Evolutionary conservation across 2,113 vertebrate genomes (phyloP), one percentile per base, ranked within the genome.

Genomic region (Ptyas mucosa): DNA sequence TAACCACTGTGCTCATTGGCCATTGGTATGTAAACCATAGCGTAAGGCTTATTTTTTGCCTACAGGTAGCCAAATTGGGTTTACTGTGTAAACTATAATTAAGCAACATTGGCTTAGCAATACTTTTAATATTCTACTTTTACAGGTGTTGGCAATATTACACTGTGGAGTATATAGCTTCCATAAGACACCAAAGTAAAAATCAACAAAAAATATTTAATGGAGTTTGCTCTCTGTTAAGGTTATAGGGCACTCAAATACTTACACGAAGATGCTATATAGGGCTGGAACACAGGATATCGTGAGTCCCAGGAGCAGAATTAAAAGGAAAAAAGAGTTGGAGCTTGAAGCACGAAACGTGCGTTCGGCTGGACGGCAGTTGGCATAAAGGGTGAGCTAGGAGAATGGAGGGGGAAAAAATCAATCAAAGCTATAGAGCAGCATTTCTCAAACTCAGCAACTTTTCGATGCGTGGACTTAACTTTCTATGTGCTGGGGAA

Each of bases 291-390:
- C 94, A 0, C 96, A 97, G 9, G 98, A 97, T 54, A 99, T 34
- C 8, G 61, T 92, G 96, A 98, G 98, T n/a, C 98, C 98, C 55
- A 99, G 93, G 51, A 98, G 96, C n/a, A 99, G 97, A 7, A 99
- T 98, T 95, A 98, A 90, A 53, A 98, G 97, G 93, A 99, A 99
- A 90, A 99, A 98, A 95, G 98, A 98, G 90, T 97, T 98, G n/a
- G 97, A 98, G 57, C 96, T 97, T 92, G 98, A 98, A 90, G 98
- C 98, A 8, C 98, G 98, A 92, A 99, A 99, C 0, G 98, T 98
- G 95, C 95, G 98, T 29, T 97, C 91, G 0, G 98, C 98, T 0
- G 98, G 99, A 1, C 98, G 98, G 94, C 98, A 99, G 94, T 98
- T 98, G 85, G 96, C 58, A 91, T 98, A 98, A 88, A 99, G 98